Conservation (phyloP, 2,113 vertebrate species). For the Colossoma macropomum region DNA sequence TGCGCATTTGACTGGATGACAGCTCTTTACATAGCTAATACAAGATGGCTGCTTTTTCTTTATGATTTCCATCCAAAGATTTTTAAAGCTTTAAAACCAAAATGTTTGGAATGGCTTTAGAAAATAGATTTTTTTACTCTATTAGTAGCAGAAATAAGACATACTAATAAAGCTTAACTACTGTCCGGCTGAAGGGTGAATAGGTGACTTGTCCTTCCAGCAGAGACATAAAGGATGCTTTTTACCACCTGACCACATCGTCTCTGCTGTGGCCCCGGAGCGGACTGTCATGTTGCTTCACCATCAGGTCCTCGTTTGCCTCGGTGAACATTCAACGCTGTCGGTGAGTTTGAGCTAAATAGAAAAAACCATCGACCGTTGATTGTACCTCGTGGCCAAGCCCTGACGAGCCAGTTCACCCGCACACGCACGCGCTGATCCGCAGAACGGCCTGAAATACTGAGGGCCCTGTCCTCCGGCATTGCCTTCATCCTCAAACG, state of each 20-base stretch:
- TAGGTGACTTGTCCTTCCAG: constrained; percentile 15
- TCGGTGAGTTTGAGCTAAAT: constrained; percentile 97
- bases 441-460: neutral
- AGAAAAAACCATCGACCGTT: constrained; percentile 99
- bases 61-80: neutral
- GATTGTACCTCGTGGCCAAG: constrained; percentile 96
- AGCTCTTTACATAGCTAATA: neutral
- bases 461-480: constrained; percentile 1
- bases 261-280: constrained; percentile 58
- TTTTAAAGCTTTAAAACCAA: neutral
- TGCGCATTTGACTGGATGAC: constrained; percentile 23
- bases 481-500: neutral
- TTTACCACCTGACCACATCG: constrained; percentile 19
- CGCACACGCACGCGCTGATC: neutral
- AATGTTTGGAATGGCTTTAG: neutral
- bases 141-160: neutral
- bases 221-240: constrained; percentile 5
- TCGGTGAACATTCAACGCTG: constrained; percentile 98
- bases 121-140: neutral
- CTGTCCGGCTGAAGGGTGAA: neutral
- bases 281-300: constrained; percentile 67
- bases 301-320: constrained; percentile 78
- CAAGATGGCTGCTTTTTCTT: neutral
- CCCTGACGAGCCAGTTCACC: constrained; percentile 33
- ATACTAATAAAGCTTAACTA: neutral